phyloP scores from a whole-genome alignment of 2,113 vertebrate species.

The Tragelaphus buxtoni region DNA sequence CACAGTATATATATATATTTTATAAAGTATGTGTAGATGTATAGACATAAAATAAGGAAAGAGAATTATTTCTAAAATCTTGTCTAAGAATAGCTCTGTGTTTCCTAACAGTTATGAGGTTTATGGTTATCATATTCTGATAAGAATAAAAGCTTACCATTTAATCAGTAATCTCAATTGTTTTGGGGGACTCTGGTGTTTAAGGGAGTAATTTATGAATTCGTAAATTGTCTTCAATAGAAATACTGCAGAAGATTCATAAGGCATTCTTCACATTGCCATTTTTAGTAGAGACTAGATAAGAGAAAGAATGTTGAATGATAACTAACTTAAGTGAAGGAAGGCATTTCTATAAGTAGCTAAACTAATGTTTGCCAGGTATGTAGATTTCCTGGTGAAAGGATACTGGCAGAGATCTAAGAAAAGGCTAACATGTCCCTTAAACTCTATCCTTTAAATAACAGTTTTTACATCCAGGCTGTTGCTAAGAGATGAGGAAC shows the following conservation, averaged over 20 bases:
- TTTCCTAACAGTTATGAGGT: not conserved
- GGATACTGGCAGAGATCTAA: constrained; percentile 63
- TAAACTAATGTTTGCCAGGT: constrained; percentile 68
- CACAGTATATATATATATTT: not conserved
- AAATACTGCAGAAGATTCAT: constrained; percentile 16
- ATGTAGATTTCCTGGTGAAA: constrained; percentile 68
- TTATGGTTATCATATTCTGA: not conserved
- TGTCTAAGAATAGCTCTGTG: not conserved
- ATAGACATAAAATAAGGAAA: not conserved
- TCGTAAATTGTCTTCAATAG: constrained; percentile 13
- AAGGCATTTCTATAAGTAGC: constrained; percentile 60
- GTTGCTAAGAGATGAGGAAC: constrained; percentile 66
- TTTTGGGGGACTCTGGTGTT: not conserved
- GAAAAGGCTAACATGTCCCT: constrained; percentile 66
- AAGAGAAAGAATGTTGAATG: constrained; percentile 51
- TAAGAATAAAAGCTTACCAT: not conserved
- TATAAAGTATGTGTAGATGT: not conserved
- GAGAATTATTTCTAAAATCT: constrained; percentile 1
- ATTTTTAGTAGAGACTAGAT: constrained; percentile 55
- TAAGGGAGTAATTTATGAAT: not conserved
- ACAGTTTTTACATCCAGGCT: constrained; percentile 60
- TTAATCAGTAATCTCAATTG: constrained; percentile 15
- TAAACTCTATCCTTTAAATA: constrained; percentile 67
- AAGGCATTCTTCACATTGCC: constrained; percentile 34
- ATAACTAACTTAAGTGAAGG: constrained; percentile 43